Conservation (phyloP, 2,797 vertebrate genomes). For the Coreius guichenoti region DNA sequence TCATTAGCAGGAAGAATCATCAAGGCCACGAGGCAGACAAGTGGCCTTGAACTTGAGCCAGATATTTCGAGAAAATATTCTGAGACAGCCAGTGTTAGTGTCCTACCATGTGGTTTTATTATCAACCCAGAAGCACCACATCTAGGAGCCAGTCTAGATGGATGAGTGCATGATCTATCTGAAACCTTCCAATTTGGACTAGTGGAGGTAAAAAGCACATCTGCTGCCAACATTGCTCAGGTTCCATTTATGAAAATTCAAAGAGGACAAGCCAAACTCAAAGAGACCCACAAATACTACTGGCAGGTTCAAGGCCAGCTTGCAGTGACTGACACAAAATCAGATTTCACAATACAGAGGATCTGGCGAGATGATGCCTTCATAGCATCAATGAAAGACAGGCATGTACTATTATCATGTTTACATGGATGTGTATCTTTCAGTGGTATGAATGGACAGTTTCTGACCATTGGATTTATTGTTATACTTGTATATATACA, state of each 20-base stretch:
- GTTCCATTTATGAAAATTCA: not conserved
- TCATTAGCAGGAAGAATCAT: not conserved
- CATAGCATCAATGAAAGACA: not conserved
- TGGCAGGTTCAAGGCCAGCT: too few species aligned
- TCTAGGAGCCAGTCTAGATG: not conserved
- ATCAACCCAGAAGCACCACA: not conserved
- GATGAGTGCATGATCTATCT: not conserved
- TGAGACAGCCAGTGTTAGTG: not conserved
- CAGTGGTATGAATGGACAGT: not conserved
- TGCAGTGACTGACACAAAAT: too few species aligned
- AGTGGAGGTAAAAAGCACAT: not conserved
- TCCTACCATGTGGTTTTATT: not conserved
- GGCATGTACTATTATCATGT: not conserved
- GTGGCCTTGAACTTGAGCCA: not conserved
- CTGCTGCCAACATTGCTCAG: not conserved
- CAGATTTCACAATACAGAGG: too few species aligned
- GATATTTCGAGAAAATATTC: not conserved
- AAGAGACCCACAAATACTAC: too few species aligned
- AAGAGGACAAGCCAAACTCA: not conserved
- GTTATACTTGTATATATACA: too few species aligned
- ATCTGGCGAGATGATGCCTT: not conserved
- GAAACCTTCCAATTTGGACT: not conserved
- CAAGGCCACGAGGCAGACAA: not conserved
- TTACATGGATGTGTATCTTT: not conserved
- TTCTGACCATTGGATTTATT: too few species aligned